Percentiles rank a stretch among this genome's conserved stretches.
These are phyloP conservation scores for Parambassis ranga DNA, from an alignment of 2,797 vertebrate species.

Conservation along the genomic window DNA sequence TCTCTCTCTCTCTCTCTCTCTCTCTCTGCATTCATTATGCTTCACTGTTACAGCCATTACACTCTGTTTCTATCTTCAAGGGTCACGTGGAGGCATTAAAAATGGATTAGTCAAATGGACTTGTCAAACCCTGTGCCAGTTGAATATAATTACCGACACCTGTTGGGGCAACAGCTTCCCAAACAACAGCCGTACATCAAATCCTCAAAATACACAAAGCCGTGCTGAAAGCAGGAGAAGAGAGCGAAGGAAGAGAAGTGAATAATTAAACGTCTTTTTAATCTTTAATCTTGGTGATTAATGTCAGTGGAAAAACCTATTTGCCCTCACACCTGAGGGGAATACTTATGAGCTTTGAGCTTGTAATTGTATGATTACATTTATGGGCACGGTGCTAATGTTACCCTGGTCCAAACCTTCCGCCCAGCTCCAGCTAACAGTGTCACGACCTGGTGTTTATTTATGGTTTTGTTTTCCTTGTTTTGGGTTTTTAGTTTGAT, in stretches of 20 bases:
- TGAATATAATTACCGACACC: constrained; percentile 33
- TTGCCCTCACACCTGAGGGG: constrained; percentile 55
- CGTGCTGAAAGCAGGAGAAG: not conserved
- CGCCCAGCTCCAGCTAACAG: not conserved
- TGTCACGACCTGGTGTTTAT: too few species aligned
- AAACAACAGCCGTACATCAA: constrained; percentile 23
- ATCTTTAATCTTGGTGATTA: constrained; percentile 75
- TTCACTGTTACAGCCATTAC: constrained; percentile 3
- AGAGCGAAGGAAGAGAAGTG: constrained; percentile 31
- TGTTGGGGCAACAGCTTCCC: constrained; percentile 31
- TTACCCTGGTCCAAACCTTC: constrained; percentile 18
- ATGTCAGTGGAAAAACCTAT: constrained; percentile 65
- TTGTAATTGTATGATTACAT: constrained; percentile 46
- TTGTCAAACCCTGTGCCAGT: not conserved
- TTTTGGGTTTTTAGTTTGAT: too few species aligned
- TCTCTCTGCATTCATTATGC: constrained; percentile 2
- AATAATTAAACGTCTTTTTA: constrained; percentile 74
- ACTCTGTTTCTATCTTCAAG: constrained; percentile 6
- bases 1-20: not conserved
- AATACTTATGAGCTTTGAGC: constrained; percentile 53
- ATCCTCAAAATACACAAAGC: constrained; percentile 15
- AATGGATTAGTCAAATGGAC: constrained; percentile 26
- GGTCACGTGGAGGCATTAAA: constrained; percentile 14
- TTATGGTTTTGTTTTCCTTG: too few species aligned
- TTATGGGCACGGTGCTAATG: constrained; percentile 22